A percentile compares a stretch with the other conserved stretches of the same genome.
phyloP scores from a whole-genome alignment of 2,888 invertebrate species.

The Idaea biselata region DNA sequence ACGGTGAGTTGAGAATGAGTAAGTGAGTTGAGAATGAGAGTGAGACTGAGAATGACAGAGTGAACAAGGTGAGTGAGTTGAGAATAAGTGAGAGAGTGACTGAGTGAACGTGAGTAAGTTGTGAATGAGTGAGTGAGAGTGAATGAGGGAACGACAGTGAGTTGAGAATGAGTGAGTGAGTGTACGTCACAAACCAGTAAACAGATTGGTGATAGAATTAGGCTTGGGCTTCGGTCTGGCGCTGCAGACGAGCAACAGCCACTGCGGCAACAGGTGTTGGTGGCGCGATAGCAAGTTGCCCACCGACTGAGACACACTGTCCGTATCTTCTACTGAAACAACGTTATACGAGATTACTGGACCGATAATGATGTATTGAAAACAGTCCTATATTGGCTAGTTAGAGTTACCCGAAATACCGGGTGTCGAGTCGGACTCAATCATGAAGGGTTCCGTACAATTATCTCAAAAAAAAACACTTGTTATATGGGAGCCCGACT shows the following conservation, averaged over 20 bases:
- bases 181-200: slow-evolving; percentile 74
- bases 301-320: slow-evolving; percentile 81
- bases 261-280: slow-evolving; percentile 94
- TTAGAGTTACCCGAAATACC: too few species aligned
- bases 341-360: not conserved
- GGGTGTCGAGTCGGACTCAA: too few species aligned
- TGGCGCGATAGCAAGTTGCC: slow-evolving; percentile 93
- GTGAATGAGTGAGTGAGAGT: not conserved
- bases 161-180: not conserved
- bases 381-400: too few species aligned
- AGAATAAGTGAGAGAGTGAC: not conserved
- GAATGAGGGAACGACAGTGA: not conserved
- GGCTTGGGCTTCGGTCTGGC: slow-evolving; percentile 92
- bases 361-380: not conserved
- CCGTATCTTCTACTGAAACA: slow-evolving; percentile 14
- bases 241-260: slow-evolving; percentile 94
- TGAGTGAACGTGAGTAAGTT: not conserved
- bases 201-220: slow-evolving; percentile 89
- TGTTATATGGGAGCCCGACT: too few species aligned
- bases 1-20: too few species aligned
- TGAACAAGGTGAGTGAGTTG: too few species aligned
- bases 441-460: too few species aligned
- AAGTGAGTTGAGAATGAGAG: too few species aligned
- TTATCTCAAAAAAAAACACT: too few species aligned
- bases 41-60: too few species aligned